Conservation (phyloP, 2,888 invertebrate species). For the Pteria penguin region DNA sequence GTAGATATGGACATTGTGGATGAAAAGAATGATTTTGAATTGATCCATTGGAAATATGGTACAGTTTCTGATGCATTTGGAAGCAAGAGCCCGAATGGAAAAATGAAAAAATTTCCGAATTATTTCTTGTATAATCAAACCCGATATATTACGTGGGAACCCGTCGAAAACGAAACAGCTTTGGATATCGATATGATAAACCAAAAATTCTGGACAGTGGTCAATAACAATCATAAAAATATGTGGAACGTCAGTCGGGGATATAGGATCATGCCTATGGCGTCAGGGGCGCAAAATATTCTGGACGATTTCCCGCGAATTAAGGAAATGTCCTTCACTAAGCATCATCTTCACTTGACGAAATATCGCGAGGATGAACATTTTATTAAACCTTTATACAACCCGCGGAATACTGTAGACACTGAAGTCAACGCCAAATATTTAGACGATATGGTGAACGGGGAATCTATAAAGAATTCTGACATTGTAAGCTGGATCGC, state of each 20-base stretch:
- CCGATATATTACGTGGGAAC: constrained; percentile 56
- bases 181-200: constrained; percentile 48
- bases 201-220: constrained; percentile 57
- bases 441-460: constrained; percentile 51
- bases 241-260: constrained; percentile 55
- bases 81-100: constrained; percentile 30
- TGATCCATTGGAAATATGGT: constrained; percentile 62
- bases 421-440: constrained; percentile 47
- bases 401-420: constrained; percentile 46
- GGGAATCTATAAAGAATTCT: constrained; percentile 56
- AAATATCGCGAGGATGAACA: constrained; percentile 58
- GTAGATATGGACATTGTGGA: constrained; percentile 63
- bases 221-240: constrained; percentile 57
- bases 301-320: constrained; percentile 49
- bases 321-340: constrained; percentile 55
- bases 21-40: constrained; percentile 57
- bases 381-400: constrained; percentile 45
- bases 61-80: constrained; percentile 46
- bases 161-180: constrained; percentile 48
- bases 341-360: constrained; percentile 58
- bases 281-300: constrained; percentile 56
- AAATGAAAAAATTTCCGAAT: constrained; percentile 31
- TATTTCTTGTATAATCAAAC: constrained; percentile 59
- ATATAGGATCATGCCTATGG: constrained; percentile 55
- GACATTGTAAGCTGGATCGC: constrained; percentile 63